Evolutionary conservation across 2,888 invertebrate species (phyloP).

Genomic region (Drosophila percnosoma): DNA sequence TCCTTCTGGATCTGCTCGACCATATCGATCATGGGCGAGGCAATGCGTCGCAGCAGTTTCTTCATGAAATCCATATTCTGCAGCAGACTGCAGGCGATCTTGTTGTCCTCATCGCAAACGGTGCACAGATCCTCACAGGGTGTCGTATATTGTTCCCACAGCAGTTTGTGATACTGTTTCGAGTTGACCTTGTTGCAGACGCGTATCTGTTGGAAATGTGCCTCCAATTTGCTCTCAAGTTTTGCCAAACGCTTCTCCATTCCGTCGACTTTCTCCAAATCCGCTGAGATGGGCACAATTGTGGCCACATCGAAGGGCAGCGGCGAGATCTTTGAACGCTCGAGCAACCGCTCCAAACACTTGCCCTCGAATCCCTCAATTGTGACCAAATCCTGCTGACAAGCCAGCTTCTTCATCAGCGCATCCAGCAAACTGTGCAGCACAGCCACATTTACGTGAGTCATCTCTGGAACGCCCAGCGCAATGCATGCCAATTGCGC

Average conservation of each 20-base stretch:
- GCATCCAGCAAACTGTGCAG: slow-evolving; percentile 81
- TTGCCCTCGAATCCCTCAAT: slow-evolving; percentile 75
- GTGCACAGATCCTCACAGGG: slow-evolving; percentile 80
- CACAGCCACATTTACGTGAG: slow-evolving; percentile 72
- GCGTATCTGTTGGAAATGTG: slow-evolving; percentile 71
- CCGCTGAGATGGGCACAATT: slow-evolving; percentile 59
- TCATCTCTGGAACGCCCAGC: slow-evolving; percentile 74
- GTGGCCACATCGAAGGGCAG: slow-evolving; percentile 69
- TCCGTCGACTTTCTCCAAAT: slow-evolving; percentile 58
- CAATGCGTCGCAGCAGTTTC: slow-evolving; percentile 77
- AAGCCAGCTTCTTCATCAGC: slow-evolving; percentile 80
- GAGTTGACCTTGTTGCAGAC: slow-evolving; percentile 52
- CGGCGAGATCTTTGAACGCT: slow-evolving; percentile 67
- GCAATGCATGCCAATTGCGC: slow-evolving; percentile 80
- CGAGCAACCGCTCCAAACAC: slow-evolving; percentile 70
- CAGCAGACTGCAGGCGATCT: slow-evolving; percentile 77
- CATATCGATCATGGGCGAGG: slow-evolving; percentile 73
- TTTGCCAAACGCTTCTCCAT: slow-evolving; percentile 64
- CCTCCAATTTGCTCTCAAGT: slow-evolving; percentile 64
- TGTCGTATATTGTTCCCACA: slow-evolving; percentile 60
- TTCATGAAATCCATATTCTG: slow-evolving; percentile 78
- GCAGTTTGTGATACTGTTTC: slow-evolving; percentile 50
- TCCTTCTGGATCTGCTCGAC: slow-evolving; percentile 67
- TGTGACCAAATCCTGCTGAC: slow-evolving; percentile 73
- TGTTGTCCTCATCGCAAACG: slow-evolving; percentile 77